Conservation (phyloP, 2,797 vertebrate species). For the Gobionotothen gibberifrons region DNA sequence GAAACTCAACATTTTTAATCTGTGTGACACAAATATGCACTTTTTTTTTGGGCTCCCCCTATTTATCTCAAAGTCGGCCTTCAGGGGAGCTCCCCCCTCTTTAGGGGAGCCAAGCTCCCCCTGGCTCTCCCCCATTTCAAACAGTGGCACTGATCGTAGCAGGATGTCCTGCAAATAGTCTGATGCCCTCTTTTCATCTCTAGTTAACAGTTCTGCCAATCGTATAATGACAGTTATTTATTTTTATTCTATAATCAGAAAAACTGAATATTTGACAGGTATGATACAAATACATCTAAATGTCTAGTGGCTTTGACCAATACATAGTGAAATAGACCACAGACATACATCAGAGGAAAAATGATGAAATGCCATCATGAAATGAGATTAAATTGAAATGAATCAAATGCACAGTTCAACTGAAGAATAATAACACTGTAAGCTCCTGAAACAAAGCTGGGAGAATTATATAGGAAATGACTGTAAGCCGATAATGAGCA, state of each 20-base stretch:
- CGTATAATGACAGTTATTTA: constrained; percentile 17
- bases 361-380: constrained; percentile 10
- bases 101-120: too few relatives aligned
- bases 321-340: constrained; percentile 6
- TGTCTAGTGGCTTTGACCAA: not conserved
- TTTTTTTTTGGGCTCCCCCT: too few relatives aligned
- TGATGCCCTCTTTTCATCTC: constrained; percentile 37
- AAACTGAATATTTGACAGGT: not conserved
- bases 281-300: constrained; percentile 1
- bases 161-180: constrained; percentile 31
- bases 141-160: constrained; percentile 32
- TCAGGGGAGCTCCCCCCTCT: too few relatives aligned
- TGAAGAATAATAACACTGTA: not conserved
- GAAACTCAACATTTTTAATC: too few relatives aligned
- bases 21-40: too few relatives aligned
- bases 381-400: constrained; percentile 29
- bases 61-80: too few relatives aligned
- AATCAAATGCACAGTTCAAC: constrained; percentile 30
- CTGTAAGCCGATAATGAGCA: constrained; percentile 34
- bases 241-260: constrained; percentile 17
- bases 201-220: constrained; percentile 37
- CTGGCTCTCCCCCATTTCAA: too few relatives aligned
- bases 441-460: constrained; percentile 44
- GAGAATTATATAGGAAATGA: constrained; percentile 27
- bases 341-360: constrained; percentile 5